Base-by-base conservation (phyloP, 2,888 invertebrate genomes). In the Chrysomela aeneicollis region DNA sequence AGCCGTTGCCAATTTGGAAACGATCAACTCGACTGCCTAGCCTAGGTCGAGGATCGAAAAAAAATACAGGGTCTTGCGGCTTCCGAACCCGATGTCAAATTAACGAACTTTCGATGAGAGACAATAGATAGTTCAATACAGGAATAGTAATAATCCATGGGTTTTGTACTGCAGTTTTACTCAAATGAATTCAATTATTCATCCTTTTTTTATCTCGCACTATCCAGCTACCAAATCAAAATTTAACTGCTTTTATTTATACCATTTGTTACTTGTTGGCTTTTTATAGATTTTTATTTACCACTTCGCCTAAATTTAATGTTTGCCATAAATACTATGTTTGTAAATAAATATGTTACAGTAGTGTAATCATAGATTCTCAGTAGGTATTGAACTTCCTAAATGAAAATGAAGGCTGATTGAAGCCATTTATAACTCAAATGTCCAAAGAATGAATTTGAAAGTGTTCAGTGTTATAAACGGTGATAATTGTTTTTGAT, bases 11-110 rank as follows among this genome's bases (percentile, higher is more conserved):
- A 78, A 76, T 65, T 71, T 80, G 66, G 79, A 79, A 68, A 77
- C 81, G 3, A 82, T 82, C 47, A 81, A 82, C 63, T 78, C 80
- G 60, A 78, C 81, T 69, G 82, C 82, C 71, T 82, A 75, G 74
- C 42, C 19, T 15, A 37, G 32, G n/a, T 49, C 8, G 26, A 26
- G 8, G 10, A 5, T 35, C 32, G 6, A n/a, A 9, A 35, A 35
- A 35, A 35, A 8, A 10, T 8, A 35, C 32, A 35, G 32, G 32
- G 10, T n/a, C n/a, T 26, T 26, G 8, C 26, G 8, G 8, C 26
- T 26, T 26, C 26, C 26, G 8, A 26, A 9, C 32, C 6, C 32
- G 2, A 35, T 2, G 32, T 35, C 32, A 35, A 35, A 35, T 35
- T 35, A 26, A n/a, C n/a, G n/a, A n/a, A n/a, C n/a, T n/a, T n/a